A percentile compares a stretch with the other conserved stretches of the same genome.
Evolutionary conservation across 2,797 vertebrate genomes (phyloP).

Genomic region (Thamnophis elegans): DNA sequence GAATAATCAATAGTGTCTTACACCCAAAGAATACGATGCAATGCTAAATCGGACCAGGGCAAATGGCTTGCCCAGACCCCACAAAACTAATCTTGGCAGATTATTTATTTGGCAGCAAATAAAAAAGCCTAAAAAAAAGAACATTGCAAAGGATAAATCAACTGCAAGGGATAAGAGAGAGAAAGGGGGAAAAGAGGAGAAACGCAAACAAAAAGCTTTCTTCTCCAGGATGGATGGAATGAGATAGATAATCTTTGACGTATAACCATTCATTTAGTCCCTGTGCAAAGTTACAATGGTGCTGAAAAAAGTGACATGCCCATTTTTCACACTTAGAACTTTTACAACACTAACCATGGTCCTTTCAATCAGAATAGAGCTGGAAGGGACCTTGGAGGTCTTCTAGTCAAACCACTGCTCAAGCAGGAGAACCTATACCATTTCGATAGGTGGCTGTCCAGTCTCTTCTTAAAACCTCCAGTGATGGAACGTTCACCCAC

Average conservation of each 20-base stretch:
- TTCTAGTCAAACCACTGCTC: background rate
- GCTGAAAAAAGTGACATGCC: background rate
- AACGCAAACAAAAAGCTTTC: rapidly evolving
- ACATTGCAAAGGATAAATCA: background rate
- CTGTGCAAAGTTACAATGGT: background rate
- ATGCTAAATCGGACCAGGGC: background rate
- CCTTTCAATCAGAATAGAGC: background rate
- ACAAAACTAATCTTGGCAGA: background rate
- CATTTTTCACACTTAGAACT: background rate
- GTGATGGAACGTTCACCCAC: too few species aligned
- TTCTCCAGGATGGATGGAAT: rapidly evolving
- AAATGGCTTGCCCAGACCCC: background rate
- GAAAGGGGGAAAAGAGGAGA: background rate
- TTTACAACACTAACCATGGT: background rate
- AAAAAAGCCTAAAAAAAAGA: background rate
- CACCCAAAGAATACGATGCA: slow-evolving; percentile 32
- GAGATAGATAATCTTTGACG: background rate
- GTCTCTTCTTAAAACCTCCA: background rate
- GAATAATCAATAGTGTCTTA: slow-evolving; percentile 30
- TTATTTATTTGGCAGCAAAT: background rate
- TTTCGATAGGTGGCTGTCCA: background rate
- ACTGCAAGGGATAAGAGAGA: background rate
- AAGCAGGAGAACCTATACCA: background rate
- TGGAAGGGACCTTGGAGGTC: background rate
- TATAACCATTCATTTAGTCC: background rate